Evolutionary conservation across 2,888 invertebrate genomes (phyloP).

Genomic region (Ctenicera cuprea): DNA sequence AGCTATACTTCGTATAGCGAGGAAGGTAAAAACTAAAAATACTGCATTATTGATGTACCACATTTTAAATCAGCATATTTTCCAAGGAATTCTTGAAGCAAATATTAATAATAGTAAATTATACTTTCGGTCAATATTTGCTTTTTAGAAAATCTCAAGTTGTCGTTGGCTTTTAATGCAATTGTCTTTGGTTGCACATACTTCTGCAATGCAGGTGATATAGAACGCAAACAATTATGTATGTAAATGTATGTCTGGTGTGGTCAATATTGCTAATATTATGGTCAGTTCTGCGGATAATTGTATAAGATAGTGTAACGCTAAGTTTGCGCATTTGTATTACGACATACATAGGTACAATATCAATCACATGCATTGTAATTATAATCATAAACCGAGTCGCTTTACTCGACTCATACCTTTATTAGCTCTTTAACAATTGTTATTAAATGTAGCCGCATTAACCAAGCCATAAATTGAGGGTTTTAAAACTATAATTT

Average conservation of each 20-base stretch:
- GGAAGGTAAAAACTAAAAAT: too few relatives aligned
- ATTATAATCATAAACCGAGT: conserved; percentile 40
- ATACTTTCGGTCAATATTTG: too few relatives aligned
- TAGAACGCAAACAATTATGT: not conserved
- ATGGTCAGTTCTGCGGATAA: conserved; percentile 1
- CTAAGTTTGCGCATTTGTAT: conserved; percentile 23
- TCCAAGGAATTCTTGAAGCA: too few relatives aligned
- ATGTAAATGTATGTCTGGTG: not conserved
- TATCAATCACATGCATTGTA: conserved; percentile 40
- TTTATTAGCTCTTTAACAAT: conserved; percentile 50
- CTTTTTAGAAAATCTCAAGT: too few relatives aligned
- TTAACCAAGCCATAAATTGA: conserved; percentile 48
- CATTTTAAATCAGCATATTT: too few relatives aligned
- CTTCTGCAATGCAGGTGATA: not conserved
- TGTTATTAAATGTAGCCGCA: conserved; percentile 46
- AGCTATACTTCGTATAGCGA: too few relatives aligned
- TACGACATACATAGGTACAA: conserved; percentile 25
- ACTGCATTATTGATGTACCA: too few relatives aligned
- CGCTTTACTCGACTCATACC: conserved; percentile 33
- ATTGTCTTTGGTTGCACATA: not conserved
- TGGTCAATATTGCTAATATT: not conserved
- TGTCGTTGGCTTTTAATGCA: too few relatives aligned
- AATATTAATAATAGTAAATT: too few relatives aligned
- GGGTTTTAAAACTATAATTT: conserved; percentile 51
- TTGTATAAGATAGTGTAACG: conserved; percentile 16